Evolutionary conservation across 1,140 invertebrate species (phyloP), one percentile per base, ranked within the genome.

Genomic region (Drosophila saltans): DNA sequence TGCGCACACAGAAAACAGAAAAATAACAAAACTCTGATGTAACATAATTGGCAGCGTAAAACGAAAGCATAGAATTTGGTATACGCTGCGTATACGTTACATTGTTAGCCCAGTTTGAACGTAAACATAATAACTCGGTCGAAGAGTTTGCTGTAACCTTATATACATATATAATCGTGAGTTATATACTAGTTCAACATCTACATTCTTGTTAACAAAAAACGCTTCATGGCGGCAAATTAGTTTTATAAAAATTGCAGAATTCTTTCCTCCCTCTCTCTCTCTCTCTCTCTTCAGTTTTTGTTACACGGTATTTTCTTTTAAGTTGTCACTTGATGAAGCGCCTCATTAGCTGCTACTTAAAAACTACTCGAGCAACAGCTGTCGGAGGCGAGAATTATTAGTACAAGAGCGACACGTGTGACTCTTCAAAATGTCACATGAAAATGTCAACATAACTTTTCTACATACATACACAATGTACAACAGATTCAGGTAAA

Each of bases 331-430:
- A 52, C 66, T 33, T 60, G 36, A 64, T 75, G 75, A 78, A 43
- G 61, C 69, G 78, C 81, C 81, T 85, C 81, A 85, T 85, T 86
- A 85, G 81, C 79, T 86, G 84, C 71, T 85, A 86, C 81, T 85
- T 85, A 86, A 86, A 81, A 86, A 86, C 78, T 85, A 81, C 84
- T 85, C 81, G 68, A 75, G 82, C 78, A 85, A 81, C 82, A 86
- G 82, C 81, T 85, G 81, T 79, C 79, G 82, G 79, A 43, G 28
- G 28, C 62, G 36, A n/a, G 36, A 64, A 48, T 52, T 48, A 30
- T 24, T 8, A 26, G 45, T 4, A 8, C 10, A 8, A 10, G n/a
- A 26, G n/a, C 21, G 16, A 48, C 7, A 52, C 21, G 45, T 52
- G 45, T 52, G 10, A 52, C 45, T 52, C 45, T 86, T 78, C 75